Conservation (phyloP, 2,113 vertebrate species). For the Archocentrus centrarchus region DNA sequence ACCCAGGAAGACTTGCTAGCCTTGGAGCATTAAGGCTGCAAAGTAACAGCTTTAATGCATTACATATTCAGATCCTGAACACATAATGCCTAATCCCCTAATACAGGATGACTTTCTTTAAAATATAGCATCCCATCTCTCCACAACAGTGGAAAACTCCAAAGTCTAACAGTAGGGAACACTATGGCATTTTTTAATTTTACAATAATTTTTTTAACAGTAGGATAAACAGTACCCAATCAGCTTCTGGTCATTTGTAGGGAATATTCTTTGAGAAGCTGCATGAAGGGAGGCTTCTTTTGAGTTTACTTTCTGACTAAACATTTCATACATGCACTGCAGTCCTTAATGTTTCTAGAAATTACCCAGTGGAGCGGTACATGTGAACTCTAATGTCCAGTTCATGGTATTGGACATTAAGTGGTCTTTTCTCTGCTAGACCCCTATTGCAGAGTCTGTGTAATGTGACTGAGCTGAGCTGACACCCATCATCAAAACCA, state of each 20-base stretch:
- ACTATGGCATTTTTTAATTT: not conserved
- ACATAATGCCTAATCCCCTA: not conserved
- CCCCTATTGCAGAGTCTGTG: not conserved
- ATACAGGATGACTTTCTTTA: not conserved
- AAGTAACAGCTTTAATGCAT: not conserved
- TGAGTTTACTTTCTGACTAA: not conserved
- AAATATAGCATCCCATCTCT: not conserved
- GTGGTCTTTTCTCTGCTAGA: not conserved
- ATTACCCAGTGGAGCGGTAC: not conserved
- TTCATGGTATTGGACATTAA: not conserved
- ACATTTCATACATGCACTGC: not conserved
- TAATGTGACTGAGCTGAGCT: not conserved
- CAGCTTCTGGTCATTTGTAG: not conserved
- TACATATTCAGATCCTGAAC: no score
- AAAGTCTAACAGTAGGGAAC: accelerated
- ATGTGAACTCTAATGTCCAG: not conserved
- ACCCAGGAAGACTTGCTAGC: not conserved
- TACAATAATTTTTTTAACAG: not conserved
- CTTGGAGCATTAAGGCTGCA: not conserved
- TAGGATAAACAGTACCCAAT: not conserved
- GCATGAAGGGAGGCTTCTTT: not conserved
- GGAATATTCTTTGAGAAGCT: accelerated
- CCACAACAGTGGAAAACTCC: not conserved
- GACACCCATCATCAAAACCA: not conserved
- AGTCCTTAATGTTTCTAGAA: not conserved